Conservation (phyloP, 1,140 invertebrate genomes). For the Caerostris extrusa region DNA sequence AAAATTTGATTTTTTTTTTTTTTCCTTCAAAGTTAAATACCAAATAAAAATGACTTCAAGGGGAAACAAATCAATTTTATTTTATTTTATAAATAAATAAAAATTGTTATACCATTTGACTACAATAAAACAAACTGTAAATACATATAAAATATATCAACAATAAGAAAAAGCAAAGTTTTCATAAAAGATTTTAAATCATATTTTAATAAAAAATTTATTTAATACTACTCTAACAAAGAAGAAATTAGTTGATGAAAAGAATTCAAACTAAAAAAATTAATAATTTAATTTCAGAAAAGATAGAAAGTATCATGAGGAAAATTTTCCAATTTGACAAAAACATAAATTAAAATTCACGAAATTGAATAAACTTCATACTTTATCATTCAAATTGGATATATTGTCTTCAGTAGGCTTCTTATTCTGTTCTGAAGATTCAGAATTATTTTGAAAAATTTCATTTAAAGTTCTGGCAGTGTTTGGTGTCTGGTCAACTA, state of each 20-base stretch:
- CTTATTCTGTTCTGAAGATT: background rate
- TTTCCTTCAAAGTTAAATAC: background rate
- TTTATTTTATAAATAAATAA: background rate
- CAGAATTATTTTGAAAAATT: constrained; percentile 74
- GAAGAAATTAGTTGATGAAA: no score
- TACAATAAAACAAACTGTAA: background rate
- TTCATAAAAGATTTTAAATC: no score
- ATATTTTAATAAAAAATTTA: no score
- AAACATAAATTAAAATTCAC: no score
- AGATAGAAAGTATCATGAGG: no score
- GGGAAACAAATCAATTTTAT: no score
- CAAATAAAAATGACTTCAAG: background rate
- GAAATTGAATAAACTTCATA: constrained; percentile 31
- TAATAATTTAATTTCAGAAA: no score
- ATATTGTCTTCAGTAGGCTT: background rate
- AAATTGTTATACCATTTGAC: background rate
- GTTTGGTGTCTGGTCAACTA: constrained; percentile 78
- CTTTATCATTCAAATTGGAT: constrained; percentile 71
- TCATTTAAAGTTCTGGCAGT: constrained; percentile 77
- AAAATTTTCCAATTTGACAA: no score
- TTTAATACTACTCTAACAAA: no score
- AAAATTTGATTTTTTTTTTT: background rate
- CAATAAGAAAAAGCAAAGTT: no score
- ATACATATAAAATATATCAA: background rate
- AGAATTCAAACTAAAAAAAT: no score